A percentile compares a stretch with the other conserved stretches of the same genome.
Evolutionary conservation across 1,140 invertebrate genomes (phyloP).

Genomic region (Callitettix versicolor): DNA sequence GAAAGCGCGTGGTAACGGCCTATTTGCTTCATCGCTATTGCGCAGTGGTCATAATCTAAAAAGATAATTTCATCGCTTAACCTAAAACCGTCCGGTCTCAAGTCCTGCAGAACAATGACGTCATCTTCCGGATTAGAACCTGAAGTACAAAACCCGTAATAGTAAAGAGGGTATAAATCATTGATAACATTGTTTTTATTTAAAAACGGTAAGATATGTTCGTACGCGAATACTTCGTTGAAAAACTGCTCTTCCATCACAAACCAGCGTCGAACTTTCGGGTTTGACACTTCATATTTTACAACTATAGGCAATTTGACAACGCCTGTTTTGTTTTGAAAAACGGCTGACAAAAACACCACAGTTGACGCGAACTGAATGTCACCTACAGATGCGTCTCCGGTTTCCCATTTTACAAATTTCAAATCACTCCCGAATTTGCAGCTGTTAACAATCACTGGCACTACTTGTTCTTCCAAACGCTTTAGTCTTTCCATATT

Average conservation of each 20-base stretch:
- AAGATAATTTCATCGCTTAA: not conserved
- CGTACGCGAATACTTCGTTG: conserved; percentile 22
- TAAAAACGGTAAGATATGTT: conserved; percentile 15
- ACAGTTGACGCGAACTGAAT: not conserved
- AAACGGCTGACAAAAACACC: not conserved
- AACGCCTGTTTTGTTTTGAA: not conserved
- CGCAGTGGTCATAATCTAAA: conserved; percentile 26
- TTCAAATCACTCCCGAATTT: too few relatives aligned
- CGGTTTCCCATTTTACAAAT: too few relatives aligned
- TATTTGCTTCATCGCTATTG: conserved; percentile 29
- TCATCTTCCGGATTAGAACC: conserved; percentile 3
- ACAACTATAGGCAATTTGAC: not conserved
- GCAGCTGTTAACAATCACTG: too few relatives aligned
- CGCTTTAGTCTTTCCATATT: too few relatives aligned
- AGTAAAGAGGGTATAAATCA: conserved; percentile 15
- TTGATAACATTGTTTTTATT: not conserved
- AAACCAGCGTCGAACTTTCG: not conserved
- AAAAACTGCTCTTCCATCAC: conserved; percentile 8
- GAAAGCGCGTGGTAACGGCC: conserved; percentile 33
- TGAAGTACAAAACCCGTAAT: conserved; percentile 13
- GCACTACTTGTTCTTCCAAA: too few relatives aligned
- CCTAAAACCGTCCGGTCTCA: conserved; percentile 18
- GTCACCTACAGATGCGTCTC: not conserved
- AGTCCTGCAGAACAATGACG: conserved; percentile 31
- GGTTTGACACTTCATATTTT: not conserved